Conservation (phyloP, 2,888 invertebrate species). For the Lacanobia oleracea region DNA sequence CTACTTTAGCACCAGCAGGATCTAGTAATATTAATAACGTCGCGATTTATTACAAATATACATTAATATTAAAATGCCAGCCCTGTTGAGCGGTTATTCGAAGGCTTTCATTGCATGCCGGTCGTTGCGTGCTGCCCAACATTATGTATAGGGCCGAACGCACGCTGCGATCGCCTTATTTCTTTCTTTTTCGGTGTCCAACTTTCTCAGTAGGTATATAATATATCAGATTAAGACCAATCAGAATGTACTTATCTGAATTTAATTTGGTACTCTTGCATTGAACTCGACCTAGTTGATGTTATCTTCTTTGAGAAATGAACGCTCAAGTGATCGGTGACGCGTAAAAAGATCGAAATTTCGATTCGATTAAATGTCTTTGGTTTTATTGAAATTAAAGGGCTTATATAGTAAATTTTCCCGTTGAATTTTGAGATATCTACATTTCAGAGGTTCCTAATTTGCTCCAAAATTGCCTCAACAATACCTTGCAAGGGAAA, state of each 20-base stretch:
- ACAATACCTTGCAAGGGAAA: not conserved
- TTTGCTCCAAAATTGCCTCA: not conserved
- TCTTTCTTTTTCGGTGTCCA: slow-evolving; percentile 69
- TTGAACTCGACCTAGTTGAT: slow-evolving; percentile 52
- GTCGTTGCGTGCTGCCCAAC: slow-evolving; percentile 82
- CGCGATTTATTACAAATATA: slow-evolving; percentile 56
- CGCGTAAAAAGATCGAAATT: slow-evolving; percentile 38
- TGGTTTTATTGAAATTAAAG: slow-evolving; percentile 24
- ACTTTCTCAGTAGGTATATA: slow-evolving; percentile 69
- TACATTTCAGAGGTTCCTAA: not conserved
- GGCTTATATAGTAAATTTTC: slow-evolving; percentile 33
- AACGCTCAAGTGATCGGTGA: slow-evolving; percentile 30
- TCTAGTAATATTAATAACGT: slow-evolving; percentile 55
- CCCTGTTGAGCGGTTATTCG: slow-evolving; percentile 74
- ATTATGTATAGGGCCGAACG: slow-evolving; percentile 78
- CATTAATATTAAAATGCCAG: slow-evolving; percentile 66
- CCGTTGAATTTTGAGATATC: not conserved
- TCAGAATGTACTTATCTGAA: slow-evolving; percentile 64
- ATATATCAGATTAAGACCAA: slow-evolving; percentile 71
- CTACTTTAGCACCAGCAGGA: slow-evolving; percentile 39
- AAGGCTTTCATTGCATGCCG: slow-evolving; percentile 80
- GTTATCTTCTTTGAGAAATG: slow-evolving; percentile 54
- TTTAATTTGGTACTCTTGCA: slow-evolving; percentile 60
- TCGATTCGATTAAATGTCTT: slow-evolving; percentile 19
- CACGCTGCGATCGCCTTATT: slow-evolving; percentile 78